Percentiles rank a stretch among this genome's conserved stretches.
These are phyloP conservation scores for Cyclophora punctaria DNA, from an alignment of 2,888 invertebrate genomes.

Conservation along the genomic window DNA sequence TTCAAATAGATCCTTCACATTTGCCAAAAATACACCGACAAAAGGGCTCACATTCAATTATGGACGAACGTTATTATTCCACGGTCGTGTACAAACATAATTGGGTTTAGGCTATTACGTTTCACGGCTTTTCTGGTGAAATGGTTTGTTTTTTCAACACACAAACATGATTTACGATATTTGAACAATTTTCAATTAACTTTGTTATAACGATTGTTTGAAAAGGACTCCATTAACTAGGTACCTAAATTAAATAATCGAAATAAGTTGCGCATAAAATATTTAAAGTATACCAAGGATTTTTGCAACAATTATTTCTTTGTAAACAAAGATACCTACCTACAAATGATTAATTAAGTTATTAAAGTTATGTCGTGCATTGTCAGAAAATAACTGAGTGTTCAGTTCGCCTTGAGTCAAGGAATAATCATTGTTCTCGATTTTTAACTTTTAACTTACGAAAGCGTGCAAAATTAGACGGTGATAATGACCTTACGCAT, in stretches of 20 bases:
- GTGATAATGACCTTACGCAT: constrained; percentile 66
- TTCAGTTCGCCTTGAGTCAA: constrained; percentile 26
- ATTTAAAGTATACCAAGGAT: constrained; percentile 15
- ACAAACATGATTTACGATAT: too few relatives aligned
- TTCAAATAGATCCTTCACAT: neutral
- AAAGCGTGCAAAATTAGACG: constrained; percentile 66
- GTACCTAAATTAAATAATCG: too few relatives aligned
- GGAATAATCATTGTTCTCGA: constrained; percentile 28
- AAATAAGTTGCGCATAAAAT: too few relatives aligned
- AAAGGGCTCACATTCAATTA: neutral
- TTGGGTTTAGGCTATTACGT: too few relatives aligned
- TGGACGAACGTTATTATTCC: constrained; percentile 8
- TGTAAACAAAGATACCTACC: constrained; percentile 2
- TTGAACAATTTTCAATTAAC: too few relatives aligned
- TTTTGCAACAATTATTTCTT: constrained; percentile 21
- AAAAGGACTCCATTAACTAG: too few relatives aligned
- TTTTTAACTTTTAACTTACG: constrained; percentile 45
- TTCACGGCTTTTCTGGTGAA: too few relatives aligned
- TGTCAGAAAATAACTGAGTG: constrained; percentile 14
- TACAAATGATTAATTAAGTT: constrained; percentile 7
- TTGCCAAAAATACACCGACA: constrained; percentile 4
- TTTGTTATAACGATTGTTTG: too few relatives aligned
- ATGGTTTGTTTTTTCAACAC: too few relatives aligned
- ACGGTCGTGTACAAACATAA: too few relatives aligned
- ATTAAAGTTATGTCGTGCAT: constrained; percentile 17